Percentiles rank a stretch among this genome's conserved stretches.
Conservation (phyloP, 2,888 invertebrate species). For the Mimas tiliae region DNA sequence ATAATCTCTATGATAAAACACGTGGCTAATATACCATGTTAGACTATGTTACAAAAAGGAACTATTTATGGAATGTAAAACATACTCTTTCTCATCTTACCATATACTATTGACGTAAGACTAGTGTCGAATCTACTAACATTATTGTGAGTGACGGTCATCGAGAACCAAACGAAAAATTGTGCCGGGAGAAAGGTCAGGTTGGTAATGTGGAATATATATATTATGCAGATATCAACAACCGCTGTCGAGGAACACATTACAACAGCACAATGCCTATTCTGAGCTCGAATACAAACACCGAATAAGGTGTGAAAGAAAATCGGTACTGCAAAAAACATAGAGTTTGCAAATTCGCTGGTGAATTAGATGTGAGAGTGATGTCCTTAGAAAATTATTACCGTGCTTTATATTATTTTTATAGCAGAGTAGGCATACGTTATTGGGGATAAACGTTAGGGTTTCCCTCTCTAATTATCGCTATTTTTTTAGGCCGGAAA, state of each 20-base stretch:
- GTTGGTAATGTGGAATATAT: constrained; percentile 59
- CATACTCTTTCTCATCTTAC: too few species aligned
- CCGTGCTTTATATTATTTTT: too few species aligned
- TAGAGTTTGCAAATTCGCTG: too few species aligned
- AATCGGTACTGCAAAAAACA: not conserved
- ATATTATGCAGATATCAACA: constrained; percentile 57
- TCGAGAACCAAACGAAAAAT: constrained; percentile 56
- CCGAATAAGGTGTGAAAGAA: not conserved
- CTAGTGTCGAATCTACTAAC: constrained; percentile 40
- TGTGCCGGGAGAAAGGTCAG: constrained; percentile 68
- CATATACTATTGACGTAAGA: not conserved
- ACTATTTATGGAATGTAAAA: constrained; percentile 2
- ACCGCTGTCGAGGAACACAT: constrained; percentile 30
- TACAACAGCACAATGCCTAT: constrained; percentile 17
- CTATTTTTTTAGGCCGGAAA: too few species aligned
- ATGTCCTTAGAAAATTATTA: too few species aligned
- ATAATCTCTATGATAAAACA: too few species aligned
- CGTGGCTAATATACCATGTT: too few species aligned
- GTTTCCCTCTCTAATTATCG: too few species aligned
- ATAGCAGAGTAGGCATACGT: too few species aligned
- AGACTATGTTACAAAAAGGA: too few species aligned
- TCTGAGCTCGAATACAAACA: not conserved
- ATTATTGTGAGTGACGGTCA: constrained; percentile 41
- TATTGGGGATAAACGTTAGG: too few species aligned
- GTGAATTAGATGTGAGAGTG: too few species aligned